phyloP scores from a whole-genome alignment of 2,888 invertebrate genomes.

The Enchytraeus crypticus region DNA sequence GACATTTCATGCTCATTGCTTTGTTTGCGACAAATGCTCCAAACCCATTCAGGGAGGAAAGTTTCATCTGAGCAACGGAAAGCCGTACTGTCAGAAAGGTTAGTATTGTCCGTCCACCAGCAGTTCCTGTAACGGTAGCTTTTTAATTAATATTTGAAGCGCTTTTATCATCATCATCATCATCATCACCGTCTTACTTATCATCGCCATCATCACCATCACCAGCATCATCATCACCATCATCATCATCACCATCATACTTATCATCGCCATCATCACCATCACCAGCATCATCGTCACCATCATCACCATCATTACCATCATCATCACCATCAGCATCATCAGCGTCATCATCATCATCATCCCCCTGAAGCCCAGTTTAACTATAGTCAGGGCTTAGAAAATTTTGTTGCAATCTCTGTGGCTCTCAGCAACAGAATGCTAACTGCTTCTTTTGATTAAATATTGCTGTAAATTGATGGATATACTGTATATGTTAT shows the following conservation, averaged over 20 bases:
- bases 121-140: too few relatives aligned
- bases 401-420: too few relatives aligned
- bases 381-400: too few relatives aligned
- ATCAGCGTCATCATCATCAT: background rate
- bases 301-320: background rate
- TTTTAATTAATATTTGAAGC: background rate
- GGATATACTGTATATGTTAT: too few relatives aligned
- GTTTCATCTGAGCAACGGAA: constrained; percentile 92
- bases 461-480: background rate
- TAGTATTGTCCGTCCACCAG: constrained; percentile 16
- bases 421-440: too few relatives aligned
- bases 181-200: background rate
- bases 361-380: too few relatives aligned
- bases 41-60: constrained; percentile 90
- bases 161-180: background rate
- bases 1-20: constrained; percentile 96
- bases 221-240: too few relatives aligned
- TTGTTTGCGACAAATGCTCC: constrained; percentile 87
- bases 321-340: too few relatives aligned
- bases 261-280: background rate
- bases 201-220: background rate
- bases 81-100: constrained; percentile 89
- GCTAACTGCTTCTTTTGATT: background rate
- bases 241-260: too few relatives aligned
- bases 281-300: background rate